phyloP scores from a whole-genome alignment of 2,113 vertebrate species.

The Chlamydotis undulata region DNA sequence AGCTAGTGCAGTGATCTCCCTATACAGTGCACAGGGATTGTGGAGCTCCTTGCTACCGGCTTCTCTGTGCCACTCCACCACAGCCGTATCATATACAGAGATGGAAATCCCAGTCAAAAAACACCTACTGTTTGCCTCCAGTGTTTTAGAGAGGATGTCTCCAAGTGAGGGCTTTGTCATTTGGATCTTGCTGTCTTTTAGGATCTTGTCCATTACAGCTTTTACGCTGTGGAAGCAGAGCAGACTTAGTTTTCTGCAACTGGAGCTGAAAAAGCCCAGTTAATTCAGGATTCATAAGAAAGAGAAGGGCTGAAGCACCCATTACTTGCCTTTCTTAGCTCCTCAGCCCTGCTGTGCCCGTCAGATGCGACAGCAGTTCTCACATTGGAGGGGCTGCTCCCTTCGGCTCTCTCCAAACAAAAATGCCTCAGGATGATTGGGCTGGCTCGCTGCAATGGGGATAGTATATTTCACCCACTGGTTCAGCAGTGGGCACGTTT shows the following conservation, averaged over 20 bases:
- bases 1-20: not conserved
- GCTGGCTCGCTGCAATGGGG: constrained; percentile 23
- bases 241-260: not conserved
- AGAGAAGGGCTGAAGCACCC: not conserved
- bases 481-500: not conserved
- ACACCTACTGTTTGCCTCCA: not conserved
- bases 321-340: constrained; percentile 27
- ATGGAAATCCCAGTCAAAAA: not conserved
- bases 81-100: not conserved
- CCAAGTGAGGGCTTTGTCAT: not conserved
- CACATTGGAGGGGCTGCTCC: not conserved
- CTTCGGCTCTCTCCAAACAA: not conserved
- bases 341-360: not conserved
- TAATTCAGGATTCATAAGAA: not conserved
- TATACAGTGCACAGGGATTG: not conserved
- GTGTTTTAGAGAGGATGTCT: not conserved
- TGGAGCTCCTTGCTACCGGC: not conserved
- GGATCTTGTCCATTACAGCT: not conserved
- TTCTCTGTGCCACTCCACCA: not conserved
- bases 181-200: not conserved
- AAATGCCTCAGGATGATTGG: not conserved
- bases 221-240: not conserved
- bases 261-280: not conserved
- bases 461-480: not conserved
- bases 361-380: not conserved